Evolutionary conservation across 2,797 vertebrate species (phyloP), one percentile per base, ranked within the genome.

Genomic region (Erithacus rubecula): DNA sequence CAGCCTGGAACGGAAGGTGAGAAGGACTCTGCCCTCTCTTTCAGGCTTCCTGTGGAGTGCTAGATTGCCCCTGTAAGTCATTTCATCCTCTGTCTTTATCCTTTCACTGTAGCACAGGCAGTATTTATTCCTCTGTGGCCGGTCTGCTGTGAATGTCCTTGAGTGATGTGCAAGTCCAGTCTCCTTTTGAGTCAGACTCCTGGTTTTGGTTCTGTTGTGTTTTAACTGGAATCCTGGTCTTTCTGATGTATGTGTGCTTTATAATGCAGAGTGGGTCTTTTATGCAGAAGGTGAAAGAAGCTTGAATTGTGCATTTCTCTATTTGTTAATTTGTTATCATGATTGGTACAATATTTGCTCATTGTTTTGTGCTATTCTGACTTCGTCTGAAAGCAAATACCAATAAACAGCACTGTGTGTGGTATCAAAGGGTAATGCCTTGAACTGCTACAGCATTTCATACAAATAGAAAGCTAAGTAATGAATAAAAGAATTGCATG

Each of bases 1-100:
- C 96, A 95, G 98, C 97, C 96, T 98, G 14, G 97, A 98, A 83
- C 93, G 96, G 81, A 98, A 97, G 98, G 98, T 99, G 97, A 98
- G 97, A 65, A 81, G 34, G 29, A 36, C 53, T 74, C 78, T 67
- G 15, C 19, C 46, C 32, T 67, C 46, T 92, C 77, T 75, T 63
- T 78, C 44, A 74, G 79, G 56, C 62, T 83, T 94, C 67, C 37
- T 69, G 0, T 62, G 75, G 90, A 74, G 52, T 41, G 30, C 62
- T 92, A 75, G 64, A 6, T 83, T 91, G 32, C 58, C 62, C 81
- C 23, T 77, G 15, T 94, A 64, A 83, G 75, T 69, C 22, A 15
- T 60, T 83, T 44, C 49, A 46, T 74, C 26, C 69, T 86, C 56
- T 75, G 17, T 55, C 77, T 74, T 89, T 78, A 69, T 92, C 76